These are phyloP conservation scores for Cinclus cinclus DNA, from an alignment of 2,113 vertebrate genomes.

Conservation along the genomic window DNA sequence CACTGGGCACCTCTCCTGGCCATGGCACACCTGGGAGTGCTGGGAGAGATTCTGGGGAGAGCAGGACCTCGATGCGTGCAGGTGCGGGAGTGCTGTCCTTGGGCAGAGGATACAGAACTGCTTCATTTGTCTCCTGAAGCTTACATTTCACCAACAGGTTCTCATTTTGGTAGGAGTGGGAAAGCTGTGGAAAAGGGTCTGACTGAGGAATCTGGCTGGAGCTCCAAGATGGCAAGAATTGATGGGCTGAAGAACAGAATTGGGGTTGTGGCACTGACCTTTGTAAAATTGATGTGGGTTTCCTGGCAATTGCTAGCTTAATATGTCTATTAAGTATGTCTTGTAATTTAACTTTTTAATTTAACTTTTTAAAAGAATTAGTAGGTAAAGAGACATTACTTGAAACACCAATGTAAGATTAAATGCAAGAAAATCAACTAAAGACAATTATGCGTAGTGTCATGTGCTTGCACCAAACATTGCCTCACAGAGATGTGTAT, in stretches of 20 bases:
- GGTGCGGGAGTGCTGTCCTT: not conserved
- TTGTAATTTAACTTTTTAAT: not conserved
- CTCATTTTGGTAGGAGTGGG: not conserved
- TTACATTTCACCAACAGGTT: not conserved
- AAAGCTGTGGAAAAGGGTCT: not conserved
- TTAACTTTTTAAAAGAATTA: not conserved
- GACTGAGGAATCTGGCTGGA: not conserved
- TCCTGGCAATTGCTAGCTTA: not conserved
- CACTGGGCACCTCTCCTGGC: not conserved
- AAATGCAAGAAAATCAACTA: not conserved
- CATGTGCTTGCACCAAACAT: fast-evolving
- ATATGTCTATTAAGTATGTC: not conserved
- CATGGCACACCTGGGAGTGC: not conserved
- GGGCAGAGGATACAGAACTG: not conserved
- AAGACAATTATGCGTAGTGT: not conserved
- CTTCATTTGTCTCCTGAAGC: not conserved
- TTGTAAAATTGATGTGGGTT: not conserved
- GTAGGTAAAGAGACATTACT: not conserved
- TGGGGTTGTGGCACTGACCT: not conserved
- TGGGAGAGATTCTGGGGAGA: not conserved
- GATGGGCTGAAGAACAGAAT: not conserved
- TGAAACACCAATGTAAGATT: not conserved
- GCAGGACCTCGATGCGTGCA: not conserved
- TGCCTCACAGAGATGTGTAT: not conserved
- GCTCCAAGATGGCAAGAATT: not conserved